Evolutionary conservation across 2,797 vertebrate species (phyloP).

Genomic region (Tarsius wallacei): DNA sequence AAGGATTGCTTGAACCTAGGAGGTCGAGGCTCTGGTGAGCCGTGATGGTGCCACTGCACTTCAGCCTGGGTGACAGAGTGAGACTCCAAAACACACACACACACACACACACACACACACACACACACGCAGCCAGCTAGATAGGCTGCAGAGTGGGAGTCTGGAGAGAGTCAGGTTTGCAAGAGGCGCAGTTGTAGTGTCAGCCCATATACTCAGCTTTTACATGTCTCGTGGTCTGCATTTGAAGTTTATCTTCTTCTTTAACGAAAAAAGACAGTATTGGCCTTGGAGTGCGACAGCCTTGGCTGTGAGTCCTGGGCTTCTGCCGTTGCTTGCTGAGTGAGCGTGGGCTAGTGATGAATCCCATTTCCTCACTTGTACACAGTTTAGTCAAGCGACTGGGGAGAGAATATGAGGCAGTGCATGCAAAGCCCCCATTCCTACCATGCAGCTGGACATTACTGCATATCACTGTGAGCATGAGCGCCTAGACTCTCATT

Average conservation of each 20-base stretch:
- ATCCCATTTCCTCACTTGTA: background rate
- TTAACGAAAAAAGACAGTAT: background rate
- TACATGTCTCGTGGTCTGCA: background rate
- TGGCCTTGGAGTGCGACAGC: background rate
- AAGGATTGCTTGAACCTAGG: no score
- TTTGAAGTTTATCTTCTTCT: background rate
- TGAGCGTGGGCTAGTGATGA: background rate
- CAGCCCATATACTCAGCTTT: background rate
- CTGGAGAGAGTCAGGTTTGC: conserved; percentile 3
- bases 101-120: no score
- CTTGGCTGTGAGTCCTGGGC: background rate
- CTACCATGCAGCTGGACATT: background rate
- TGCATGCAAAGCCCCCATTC: no score
- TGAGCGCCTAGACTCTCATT: background rate
- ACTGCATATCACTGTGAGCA: no score
- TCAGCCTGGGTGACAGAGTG: no score
- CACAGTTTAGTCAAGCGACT: background rate
- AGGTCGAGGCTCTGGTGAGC: no score
- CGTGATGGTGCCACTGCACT: no score
- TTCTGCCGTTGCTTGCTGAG: background rate
- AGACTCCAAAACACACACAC: no score
- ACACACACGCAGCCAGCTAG: no score
- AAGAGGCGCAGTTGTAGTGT: background rate
- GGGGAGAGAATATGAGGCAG: no score
- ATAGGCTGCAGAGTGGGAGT: background rate